A percentile compares a stretch with the other conserved stretches of the same genome.
These are phyloP conservation scores for Dorcus parallelipipedus DNA, from an alignment of 2,888 invertebrate species.

Conservation along the genomic window DNA sequence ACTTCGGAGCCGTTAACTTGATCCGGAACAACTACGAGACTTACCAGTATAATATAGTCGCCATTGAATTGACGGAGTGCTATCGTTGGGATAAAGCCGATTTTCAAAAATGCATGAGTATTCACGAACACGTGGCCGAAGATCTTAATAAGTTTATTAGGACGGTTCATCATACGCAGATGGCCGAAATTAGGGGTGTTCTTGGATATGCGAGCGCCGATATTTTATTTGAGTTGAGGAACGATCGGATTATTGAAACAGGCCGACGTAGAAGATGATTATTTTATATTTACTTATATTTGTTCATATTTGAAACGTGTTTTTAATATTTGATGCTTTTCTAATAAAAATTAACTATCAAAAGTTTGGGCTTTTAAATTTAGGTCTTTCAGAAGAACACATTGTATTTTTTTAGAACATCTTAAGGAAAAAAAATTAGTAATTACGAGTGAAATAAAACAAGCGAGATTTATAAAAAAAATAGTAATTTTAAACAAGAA, in stretches of 20 bases:
- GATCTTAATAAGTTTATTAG: slow-evolving; percentile 5
- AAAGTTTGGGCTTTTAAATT: too few species aligned
- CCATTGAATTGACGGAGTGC: slow-evolving; percentile 21
- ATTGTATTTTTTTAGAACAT: too few species aligned
- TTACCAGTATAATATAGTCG: slow-evolving; percentile 4
- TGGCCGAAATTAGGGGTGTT: neutral
- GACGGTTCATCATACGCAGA: neutral
- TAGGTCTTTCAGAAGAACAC: too few species aligned
- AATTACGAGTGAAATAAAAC: too few species aligned
- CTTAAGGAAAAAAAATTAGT: too few species aligned
- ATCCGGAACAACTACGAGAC: slow-evolving; percentile 10
- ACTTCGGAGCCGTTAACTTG: slow-evolving; percentile 9
- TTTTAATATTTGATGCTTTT: too few species aligned
- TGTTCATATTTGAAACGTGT: too few species aligned
- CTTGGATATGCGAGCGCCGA: slow-evolving; percentile 2
- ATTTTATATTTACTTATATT: too few species aligned
- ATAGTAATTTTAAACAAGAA: too few species aligned
- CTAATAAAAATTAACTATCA: too few species aligned
- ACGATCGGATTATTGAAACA: slow-evolving; percentile 7
- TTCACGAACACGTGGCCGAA: slow-evolving; percentile 3
- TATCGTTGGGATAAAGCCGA: slow-evolving; percentile 18
- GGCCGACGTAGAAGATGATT: slow-evolving; percentile 5
- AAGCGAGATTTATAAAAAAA: too few species aligned
- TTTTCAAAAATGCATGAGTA: slow-evolving; percentile 2
- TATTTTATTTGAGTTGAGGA: slow-evolving; percentile 7